Base-by-base conservation (phyloP, 2,888 invertebrate genomes). In the Agrilus cyanescens region DNA sequence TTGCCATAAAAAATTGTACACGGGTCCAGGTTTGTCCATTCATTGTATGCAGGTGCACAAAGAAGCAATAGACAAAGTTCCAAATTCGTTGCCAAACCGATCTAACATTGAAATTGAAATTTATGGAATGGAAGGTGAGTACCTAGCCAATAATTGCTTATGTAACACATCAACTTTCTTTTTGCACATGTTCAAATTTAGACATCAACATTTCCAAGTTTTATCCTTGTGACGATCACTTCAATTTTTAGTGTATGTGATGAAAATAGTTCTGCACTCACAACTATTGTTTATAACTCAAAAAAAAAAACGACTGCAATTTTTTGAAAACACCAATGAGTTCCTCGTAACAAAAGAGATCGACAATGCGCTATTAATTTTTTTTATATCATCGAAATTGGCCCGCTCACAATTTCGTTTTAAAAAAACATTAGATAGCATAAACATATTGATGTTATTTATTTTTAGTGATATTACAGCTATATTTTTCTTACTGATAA, bases 41-140 rank as follows among this genome's bases (percentile, higher is more conserved):
- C 97, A 98, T 70, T 98, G 97, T 71, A 95, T 97, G 95, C 97
- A 98, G 82, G 97, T 98, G 47, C 98, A 98, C 70, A 98, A 99
- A 73, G 98, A 98, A 72, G 93, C 95, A 45, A 93, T 98, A 66
- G 97, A 98, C 70, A 96, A 97, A 76, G 96, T 99, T 64, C 98
- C 98, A 55, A 97, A 96, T 73, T 93, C 97, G 50, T 72, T 97
- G 63, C 95, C 96, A 58, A 93, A 93, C 71, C 80, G 97, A 65
- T 93, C 93, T 62, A 95, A 95, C 72, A 94, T 95, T 65, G 96
- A 97, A 73, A 90, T 99, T 67, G 98, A 98, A 77, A 97, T 98
- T 62, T 99, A 98, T 75, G 98, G 98, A 54, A 98, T 99, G 97
- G 97, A 98, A 76, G 98, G 98, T 65, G 54, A 52, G 53, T 40